Percentiles rank a stretch among this genome's conserved stretches.
These are phyloP conservation scores for Campaea margaritaria DNA, from an alignment of 2,888 invertebrate genomes.

Conservation along the genomic window DNA sequence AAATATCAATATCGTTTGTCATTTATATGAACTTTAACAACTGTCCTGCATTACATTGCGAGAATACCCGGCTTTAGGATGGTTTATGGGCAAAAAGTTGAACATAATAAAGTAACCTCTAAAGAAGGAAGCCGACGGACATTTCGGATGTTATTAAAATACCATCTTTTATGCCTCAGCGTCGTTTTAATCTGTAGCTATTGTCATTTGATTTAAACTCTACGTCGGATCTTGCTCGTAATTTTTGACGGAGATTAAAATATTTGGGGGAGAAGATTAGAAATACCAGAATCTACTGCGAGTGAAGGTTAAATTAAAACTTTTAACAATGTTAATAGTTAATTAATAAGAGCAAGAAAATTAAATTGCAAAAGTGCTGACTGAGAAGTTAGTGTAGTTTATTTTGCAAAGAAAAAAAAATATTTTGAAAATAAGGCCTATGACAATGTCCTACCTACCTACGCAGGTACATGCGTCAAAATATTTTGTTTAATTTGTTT, in stretches of 20 bases:
- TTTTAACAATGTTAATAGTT: no score
- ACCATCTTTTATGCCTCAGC: slow-evolving; percentile 45
- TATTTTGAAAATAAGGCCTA: no score
- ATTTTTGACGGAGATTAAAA: slow-evolving; percentile 38
- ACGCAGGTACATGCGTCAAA: no score
- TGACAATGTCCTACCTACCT: no score
- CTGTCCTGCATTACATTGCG: slow-evolving; percentile 15
- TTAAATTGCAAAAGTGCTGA: no score
- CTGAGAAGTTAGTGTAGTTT: no score
- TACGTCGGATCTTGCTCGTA: slow-evolving; percentile 35
- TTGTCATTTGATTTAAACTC: slow-evolving; percentile 43
- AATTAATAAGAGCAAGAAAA: no score
- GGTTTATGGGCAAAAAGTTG: slow-evolving; percentile 53
- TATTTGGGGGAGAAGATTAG: slow-evolving; percentile 10
- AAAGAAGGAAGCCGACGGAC: slow-evolving; percentile 42
- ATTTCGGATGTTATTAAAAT: slow-evolving; percentile 49
- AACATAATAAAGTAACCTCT: slow-evolving; percentile 44
- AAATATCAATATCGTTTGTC: neutral
- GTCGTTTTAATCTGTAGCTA: slow-evolving; percentile 49
- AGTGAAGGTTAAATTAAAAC: neutral
- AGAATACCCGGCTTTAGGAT: slow-evolving; percentile 18
- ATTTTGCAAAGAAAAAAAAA: no score
- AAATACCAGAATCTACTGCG: neutral
- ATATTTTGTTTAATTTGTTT: no score
- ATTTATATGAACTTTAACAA: slow-evolving; percentile 8